These are phyloP conservation scores for Trichogramma pretiosum DNA, from an alignment of 1,140 invertebrate species.

Conservation along the genomic window DNA sequence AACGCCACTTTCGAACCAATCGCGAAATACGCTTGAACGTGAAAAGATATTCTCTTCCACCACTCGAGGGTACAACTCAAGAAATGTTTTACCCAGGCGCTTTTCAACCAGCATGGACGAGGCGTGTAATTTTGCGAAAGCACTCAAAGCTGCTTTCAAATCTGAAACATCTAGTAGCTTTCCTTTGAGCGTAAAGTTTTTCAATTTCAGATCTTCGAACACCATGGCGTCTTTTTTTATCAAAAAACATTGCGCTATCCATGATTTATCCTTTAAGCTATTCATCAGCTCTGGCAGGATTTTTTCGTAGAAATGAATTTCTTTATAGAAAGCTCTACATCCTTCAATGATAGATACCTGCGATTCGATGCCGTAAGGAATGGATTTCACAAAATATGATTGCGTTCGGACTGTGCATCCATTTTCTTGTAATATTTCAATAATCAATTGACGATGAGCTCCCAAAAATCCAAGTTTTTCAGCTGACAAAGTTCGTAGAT, in stretches of 20 bases:
- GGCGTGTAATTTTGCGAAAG: background rate
- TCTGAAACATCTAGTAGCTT: background rate
- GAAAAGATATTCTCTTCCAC: background rate
- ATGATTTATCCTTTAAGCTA: conserved; percentile 10
- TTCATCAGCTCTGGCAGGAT: background rate
- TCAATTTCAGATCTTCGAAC: conserved; percentile 19
- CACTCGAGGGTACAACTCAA: background rate
- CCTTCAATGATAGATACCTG: background rate
- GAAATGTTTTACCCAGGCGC: background rate
- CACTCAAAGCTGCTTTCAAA: background rate
- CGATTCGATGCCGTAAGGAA: background rate
- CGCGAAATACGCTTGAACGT: background rate
- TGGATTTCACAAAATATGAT: conserved; percentile 1
- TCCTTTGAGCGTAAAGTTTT: conserved; percentile 5
- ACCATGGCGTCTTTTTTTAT: conserved; percentile 26
- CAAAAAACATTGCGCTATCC: conserved; percentile 39
- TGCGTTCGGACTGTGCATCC: background rate
- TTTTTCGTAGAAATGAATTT: background rate
- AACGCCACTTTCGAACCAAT: conserved; percentile 25
- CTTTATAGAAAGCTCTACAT: background rate
- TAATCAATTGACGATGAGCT: background rate
- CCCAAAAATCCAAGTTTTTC: conserved; percentile 1
- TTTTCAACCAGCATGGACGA: conserved; percentile 1
- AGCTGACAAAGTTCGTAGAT: background rate
- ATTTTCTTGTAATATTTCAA: background rate